These are phyloP conservation scores for Anguilla japonica DNA, from an alignment of 2,113 vertebrate genomes.

Conservation along the genomic window DNA sequence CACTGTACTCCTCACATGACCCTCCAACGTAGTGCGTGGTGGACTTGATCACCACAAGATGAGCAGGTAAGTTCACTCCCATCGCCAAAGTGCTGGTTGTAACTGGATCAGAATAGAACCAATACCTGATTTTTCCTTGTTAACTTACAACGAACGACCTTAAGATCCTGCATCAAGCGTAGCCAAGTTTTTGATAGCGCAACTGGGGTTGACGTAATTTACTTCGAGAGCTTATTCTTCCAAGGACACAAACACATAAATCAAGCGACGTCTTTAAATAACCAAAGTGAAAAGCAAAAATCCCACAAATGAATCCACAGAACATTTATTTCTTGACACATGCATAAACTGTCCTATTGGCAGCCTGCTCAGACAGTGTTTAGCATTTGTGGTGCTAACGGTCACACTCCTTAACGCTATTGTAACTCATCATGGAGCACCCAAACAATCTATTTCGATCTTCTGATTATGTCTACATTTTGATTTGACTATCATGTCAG, in stretches of 20 bases:
- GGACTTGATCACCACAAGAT: constrained; percentile 95
- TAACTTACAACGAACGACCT: neutral
- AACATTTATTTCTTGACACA: constrained; percentile 17
- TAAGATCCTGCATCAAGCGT: neutral
- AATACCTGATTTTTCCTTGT: neutral
- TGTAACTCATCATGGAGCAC: too few relatives aligned
- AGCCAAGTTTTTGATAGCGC: neutral
- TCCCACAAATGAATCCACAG: neutral
- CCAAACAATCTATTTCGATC: neutral
- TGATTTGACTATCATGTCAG: neutral
- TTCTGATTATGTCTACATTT: neutral
- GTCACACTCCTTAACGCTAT: neutral
- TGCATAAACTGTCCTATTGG: constrained; percentile 10
- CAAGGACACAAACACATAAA: constrained; percentile 29
- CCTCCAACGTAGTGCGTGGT: constrained; percentile 91
- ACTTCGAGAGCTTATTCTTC: neutral
- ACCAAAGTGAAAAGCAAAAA: neutral
- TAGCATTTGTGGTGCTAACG: neutral
- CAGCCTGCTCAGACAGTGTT: neutral
- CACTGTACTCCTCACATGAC: constrained; percentile 92
- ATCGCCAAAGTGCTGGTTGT: constrained; percentile 96
- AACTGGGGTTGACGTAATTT: neutral
- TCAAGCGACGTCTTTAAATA: neutral
- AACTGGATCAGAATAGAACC: constrained; percentile 70
- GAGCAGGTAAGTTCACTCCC: constrained; percentile 97